phyloP scores from a whole-genome alignment of 2,888 invertebrate genomes.

The Eilema depressum region DNA sequence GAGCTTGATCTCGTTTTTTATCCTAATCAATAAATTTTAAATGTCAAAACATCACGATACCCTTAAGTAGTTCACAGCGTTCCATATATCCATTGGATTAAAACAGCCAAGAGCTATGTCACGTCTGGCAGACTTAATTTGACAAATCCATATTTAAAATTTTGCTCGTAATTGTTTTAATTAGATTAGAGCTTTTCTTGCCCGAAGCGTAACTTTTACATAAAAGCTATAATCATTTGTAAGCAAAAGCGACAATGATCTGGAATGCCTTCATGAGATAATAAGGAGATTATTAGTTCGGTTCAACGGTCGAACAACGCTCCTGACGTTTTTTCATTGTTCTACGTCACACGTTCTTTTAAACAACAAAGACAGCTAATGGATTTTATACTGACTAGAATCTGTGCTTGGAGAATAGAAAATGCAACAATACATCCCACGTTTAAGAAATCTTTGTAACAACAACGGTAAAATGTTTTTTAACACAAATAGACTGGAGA shows the following conservation, averaged over 20 bases:
- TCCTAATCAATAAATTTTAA: no score
- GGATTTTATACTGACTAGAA: background rate
- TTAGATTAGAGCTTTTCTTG: background rate
- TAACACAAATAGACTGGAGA: background rate
- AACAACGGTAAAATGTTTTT: background rate
- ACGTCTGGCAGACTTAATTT: background rate
- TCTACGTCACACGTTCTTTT: constrained; percentile 17
- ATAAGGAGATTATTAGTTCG: constrained; percentile 46
- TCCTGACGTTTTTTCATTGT: constrained; percentile 35
- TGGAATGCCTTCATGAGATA: constrained; percentile 51
- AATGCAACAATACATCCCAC: background rate
- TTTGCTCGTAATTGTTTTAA: background rate
- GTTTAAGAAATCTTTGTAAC: background rate
- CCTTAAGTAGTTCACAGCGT: background rate
- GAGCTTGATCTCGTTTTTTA: no score
- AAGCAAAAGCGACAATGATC: constrained; percentile 25
- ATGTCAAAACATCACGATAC: background rate
- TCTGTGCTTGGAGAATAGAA: background rate
- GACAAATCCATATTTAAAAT: background rate
- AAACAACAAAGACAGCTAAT: background rate
- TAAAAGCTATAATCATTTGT: constrained; percentile 14
- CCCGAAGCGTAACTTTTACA: constrained; percentile 12
- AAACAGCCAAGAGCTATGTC: background rate
- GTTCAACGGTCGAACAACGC: constrained; percentile 58
- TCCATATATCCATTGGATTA: background rate